phyloP scores from a whole-genome alignment of 2,888 invertebrate genomes.

The Tetrapedia diversipes region DNA sequence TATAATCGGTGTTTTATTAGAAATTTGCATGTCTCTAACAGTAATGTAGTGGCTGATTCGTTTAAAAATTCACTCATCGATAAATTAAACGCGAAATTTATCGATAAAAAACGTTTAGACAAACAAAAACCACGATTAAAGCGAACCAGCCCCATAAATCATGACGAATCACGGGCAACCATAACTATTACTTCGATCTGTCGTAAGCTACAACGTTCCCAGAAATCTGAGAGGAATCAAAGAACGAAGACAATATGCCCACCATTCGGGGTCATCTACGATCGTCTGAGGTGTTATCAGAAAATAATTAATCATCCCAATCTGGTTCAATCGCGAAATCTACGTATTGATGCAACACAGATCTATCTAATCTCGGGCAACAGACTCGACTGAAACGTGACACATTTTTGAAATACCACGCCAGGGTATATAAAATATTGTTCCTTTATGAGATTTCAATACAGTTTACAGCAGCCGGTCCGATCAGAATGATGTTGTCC shows the following conservation, averaged over 20 bases:
- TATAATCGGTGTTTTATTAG: too few species aligned
- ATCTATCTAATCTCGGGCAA: conserved; percentile 45
- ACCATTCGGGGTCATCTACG: conserved; percentile 47
- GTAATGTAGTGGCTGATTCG: too few species aligned
- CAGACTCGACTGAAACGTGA: neutral
- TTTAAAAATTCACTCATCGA: too few species aligned
- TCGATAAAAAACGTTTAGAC: too few species aligned
- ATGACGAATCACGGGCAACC: too few species aligned
- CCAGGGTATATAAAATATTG: conserved; percentile 48
- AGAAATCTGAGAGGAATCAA: too few species aligned
- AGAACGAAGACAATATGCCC: neutral
- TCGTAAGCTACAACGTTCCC: too few species aligned
- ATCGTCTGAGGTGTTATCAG: conserved; percentile 58
- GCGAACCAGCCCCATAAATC: too few species aligned
- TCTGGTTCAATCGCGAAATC: conserved; percentile 34
- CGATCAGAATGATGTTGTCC: conserved; percentile 36
- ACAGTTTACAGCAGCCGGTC: neutral
- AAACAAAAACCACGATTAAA: too few species aligned
- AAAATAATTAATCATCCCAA: conserved; percentile 30
- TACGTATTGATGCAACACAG: conserved; percentile 14
- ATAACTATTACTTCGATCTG: too few species aligned
- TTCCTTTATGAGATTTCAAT: neutral
- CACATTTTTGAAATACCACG: conserved; percentile 17
- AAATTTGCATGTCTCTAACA: too few species aligned
- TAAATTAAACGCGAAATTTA: too few species aligned